Conservation (phyloP, 1,140 invertebrate genomes). For the Drosophila sulfurigaster region DNA sequence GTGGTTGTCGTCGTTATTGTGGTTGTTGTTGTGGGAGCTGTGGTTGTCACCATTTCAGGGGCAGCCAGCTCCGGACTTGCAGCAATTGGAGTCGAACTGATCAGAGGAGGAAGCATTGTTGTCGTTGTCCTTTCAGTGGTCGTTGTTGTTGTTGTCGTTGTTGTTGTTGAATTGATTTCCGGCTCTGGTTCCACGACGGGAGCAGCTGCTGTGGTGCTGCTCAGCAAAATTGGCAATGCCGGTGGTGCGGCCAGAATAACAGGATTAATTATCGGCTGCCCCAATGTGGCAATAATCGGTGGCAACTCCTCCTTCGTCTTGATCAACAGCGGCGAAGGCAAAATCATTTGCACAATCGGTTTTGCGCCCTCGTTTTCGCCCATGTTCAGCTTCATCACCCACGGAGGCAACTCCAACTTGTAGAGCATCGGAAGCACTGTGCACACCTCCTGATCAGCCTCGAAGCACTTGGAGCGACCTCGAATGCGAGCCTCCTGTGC, state of each 20-base stretch:
- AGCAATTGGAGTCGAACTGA: constrained; percentile 13
- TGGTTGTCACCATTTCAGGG: constrained; percentile 57
- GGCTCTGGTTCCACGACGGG: constrained; percentile 24
- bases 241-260: constrained; percentile 81
- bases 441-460: constrained; percentile 85
- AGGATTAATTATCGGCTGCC: constrained; percentile 85
- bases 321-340: constrained; percentile 67
- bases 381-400: constrained; percentile 60
- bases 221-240: constrained; percentile 28
- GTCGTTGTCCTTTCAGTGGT: constrained; percentile 21
- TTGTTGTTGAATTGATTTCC: constrained; percentile 34
- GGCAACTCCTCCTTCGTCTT: constrained; percentile 81
- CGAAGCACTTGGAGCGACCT: constrained; percentile 87
- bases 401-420: constrained; percentile 62
- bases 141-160: constrained; percentile 32
- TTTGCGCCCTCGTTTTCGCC: constrained; percentile 59
- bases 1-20: constrained; percentile 64
- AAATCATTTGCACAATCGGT: constrained; percentile 63
- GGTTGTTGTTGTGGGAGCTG: constrained; percentile 66
- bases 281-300: constrained; percentile 85
- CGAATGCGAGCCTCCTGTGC: constrained; percentile 89
- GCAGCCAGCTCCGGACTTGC: neutral
- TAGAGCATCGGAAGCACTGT: constrained; percentile 85
- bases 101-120: constrained; percentile 10
- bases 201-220: constrained; percentile 35